Base-by-base conservation (phyloP, 2,888 invertebrate genomes). In the Volucella zonaria region DNA sequence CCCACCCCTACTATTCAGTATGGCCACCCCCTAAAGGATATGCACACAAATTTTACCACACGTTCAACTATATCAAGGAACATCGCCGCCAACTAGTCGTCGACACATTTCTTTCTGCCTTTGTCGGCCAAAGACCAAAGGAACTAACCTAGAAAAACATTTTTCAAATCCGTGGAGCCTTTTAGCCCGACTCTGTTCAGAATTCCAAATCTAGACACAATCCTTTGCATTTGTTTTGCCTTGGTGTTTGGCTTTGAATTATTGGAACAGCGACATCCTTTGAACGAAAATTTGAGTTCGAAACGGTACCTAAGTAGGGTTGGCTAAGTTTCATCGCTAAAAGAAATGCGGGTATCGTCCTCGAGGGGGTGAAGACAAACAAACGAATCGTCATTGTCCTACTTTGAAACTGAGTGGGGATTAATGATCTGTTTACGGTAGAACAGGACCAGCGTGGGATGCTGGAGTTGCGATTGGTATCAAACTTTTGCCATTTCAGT, bases 341-440 rank as follows among this genome's bases (percentile, higher is more conserved):
- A 47, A 58, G 18, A 40, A 42, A 62, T 47, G 58, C 18, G 38
- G 45, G 47, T 47, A 47, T 18, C 15, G 40, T 49, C 47, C 49
- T 47, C 58, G 31, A 23, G 14, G n/a, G 43, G 3, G 9, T 2
- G 23, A 15, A 70, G 9, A 68, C 9, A 38, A 49, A 8, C n/a
- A 49, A 49, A 14, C 8, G 8, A 18, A 59, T 58, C 62, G 62
- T 54, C 38, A 52, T 38, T 66, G 71, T 61, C 8, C 71, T 51
- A 77, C 71, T 77, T 77, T 68, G 31, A 18, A 61, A 82, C 81
- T 77, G 61, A 82, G 77, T 77, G 49, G 71, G 77, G 61, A 82
- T 82, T 82, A 82, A 82, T 77, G 82, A 82, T 76, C 76, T 76
- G 67, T 76, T 76, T 76, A 68, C 61, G 76, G 61, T 61, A 68